Conservation (phyloP, 2,113 vertebrate species). For the Pao palembangensis region DNA sequence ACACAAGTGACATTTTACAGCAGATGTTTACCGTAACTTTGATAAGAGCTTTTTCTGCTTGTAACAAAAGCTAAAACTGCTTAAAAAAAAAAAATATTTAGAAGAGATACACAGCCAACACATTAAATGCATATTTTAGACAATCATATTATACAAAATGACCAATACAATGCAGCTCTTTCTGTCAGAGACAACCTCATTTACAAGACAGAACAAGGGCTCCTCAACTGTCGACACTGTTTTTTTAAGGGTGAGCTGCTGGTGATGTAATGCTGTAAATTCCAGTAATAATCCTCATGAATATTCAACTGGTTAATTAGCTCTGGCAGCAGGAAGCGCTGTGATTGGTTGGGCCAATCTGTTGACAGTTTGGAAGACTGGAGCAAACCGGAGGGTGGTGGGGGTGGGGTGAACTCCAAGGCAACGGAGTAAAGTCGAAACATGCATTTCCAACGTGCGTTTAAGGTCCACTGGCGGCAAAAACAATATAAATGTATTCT, state of each 20-base stretch:
- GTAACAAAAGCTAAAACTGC: no score
- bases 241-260: slow-evolving; percentile 18
- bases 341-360: slow-evolving; percentile 42
- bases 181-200: neutral
- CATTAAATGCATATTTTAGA: no score
- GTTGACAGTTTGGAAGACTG: slow-evolving; percentile 44
- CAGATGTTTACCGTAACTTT: no score
- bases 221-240: slow-evolving; percentile 1
- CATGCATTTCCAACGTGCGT: neutral
- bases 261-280: slow-evolving; percentile 46
- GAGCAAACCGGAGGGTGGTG: slow-evolving; percentile 14
- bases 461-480: no score
- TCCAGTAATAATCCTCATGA: slow-evolving; percentile 45
- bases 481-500: no score
- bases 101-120: no score
- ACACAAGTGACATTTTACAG: neutral
- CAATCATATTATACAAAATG: no score
- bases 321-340: slow-evolving; percentile 15
- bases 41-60: no score
- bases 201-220: neutral
- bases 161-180: no score
- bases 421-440: slow-evolving; percentile 5
- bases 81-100: no score
- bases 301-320: slow-evolving; percentile 53
- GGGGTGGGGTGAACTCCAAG: slow-evolving; percentile 15